Conservation (phyloP, 2,113 vertebrate genomes). For the Cricetomys ansorgei region DNA sequence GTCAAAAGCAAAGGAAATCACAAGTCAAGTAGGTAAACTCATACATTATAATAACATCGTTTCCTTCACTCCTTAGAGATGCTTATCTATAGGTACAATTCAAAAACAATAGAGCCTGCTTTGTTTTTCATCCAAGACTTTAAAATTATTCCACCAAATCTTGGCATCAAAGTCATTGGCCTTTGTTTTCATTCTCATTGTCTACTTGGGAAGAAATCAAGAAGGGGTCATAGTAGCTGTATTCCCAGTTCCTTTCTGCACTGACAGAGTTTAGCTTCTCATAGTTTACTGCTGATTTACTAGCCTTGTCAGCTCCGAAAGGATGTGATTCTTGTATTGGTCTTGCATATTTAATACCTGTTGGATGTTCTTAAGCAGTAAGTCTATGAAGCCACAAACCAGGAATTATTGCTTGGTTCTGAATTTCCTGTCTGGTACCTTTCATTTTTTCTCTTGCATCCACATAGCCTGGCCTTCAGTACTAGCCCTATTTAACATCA, state of each 20-base stretch:
- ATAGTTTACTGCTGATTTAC: neutral
- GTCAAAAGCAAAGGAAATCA: neutral
- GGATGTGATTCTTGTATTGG: neutral
- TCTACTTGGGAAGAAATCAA: neutral
- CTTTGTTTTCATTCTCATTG: neutral
- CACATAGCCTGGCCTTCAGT: neutral
- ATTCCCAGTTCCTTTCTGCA: neutral
- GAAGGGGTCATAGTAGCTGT: neutral
- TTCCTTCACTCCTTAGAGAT: neutral
- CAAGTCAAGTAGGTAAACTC: rapidly evolving
- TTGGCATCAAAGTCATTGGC: neutral
- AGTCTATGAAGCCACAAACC: neutral
- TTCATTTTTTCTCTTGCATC: neutral
- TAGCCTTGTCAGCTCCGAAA: neutral
- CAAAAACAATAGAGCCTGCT: neutral
- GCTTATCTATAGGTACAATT: neutral
- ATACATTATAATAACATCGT: rapidly evolving
- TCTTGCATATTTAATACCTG: constrained; percentile 36
- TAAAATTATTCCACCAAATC: constrained; percentile 47
- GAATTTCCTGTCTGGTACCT: neutral
- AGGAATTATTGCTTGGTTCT: neutral
- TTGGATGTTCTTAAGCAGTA: neutral
- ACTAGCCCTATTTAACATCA: neutral
- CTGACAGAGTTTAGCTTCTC: constrained; percentile 28
- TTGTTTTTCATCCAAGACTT: neutral